Conservation (phyloP, 2,888 invertebrate genomes). For the Dinocampus coccinellae region DNA sequence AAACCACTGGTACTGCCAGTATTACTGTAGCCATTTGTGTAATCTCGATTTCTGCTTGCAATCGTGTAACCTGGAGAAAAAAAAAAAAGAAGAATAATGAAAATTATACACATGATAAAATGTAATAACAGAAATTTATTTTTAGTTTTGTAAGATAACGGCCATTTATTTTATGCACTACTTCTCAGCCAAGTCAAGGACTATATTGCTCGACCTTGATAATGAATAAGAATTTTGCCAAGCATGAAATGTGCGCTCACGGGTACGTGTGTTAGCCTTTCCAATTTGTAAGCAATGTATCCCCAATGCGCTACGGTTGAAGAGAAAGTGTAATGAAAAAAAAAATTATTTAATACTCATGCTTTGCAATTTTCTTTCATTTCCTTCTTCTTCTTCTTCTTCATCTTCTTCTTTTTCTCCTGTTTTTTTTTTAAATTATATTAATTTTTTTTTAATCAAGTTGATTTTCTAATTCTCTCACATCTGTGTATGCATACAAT, state of each 20-base stretch:
- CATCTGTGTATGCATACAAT: conserved; percentile 14
- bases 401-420: conserved; percentile 9
- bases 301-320: background rate
- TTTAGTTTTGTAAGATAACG: conserved; percentile 18
- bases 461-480: conserved; percentile 23
- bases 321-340: conserved; percentile 23
- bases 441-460: conserved; percentile 14
- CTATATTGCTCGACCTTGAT: conserved; percentile 22
- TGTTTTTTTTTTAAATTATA: too few relatives aligned
- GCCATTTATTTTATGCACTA: conserved; percentile 22
- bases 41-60: conserved; percentile 49
- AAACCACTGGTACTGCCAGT: conserved; percentile 31
- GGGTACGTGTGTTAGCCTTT: conserved; percentile 9
- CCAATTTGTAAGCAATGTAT: conserved; percentile 26
- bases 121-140: background rate
- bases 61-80: conserved; percentile 47
- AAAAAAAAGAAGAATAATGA: conserved; percentile 3
- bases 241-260: conserved; percentile 12
- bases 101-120: background rate
- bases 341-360: conserved; percentile 18
- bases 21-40: conserved; percentile 41
- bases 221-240: conserved; percentile 11
- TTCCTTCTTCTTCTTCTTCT: background rate
- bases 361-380: conserved; percentile 14
- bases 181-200: background rate